These are phyloP conservation scores for Nebria salina DNA, from an alignment of 2,888 invertebrate species.

Conservation along the genomic window DNA sequence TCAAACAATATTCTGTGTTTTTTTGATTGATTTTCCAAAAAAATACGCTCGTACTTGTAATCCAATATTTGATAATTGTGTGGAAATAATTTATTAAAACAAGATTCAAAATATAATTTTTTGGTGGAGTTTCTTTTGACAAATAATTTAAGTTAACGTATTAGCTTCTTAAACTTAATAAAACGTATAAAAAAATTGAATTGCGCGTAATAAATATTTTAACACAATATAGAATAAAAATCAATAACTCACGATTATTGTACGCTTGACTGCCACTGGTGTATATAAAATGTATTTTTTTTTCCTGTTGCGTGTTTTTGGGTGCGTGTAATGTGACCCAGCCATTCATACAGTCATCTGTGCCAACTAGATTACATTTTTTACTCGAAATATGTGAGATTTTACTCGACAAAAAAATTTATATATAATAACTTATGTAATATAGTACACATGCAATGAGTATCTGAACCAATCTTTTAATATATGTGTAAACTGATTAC, in stretches of 20 bases:
- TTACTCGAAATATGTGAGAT: too few relatives aligned
- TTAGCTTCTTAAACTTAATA: not conserved
- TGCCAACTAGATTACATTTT: not conserved
- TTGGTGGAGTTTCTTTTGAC: not conserved
- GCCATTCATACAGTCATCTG: not conserved
- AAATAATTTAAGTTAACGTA: not conserved
- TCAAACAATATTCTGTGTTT: not conserved
- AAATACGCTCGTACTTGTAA: too few relatives aligned
- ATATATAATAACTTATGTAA: too few relatives aligned
- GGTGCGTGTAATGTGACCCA: not conserved
- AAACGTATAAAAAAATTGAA: not conserved
- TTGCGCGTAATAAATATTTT: not conserved
- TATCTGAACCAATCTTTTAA: too few relatives aligned
- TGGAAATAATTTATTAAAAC: too few relatives aligned
- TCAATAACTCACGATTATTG: not conserved
- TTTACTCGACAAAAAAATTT: too few relatives aligned
- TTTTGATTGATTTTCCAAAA: not conserved
- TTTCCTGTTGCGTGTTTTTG: not conserved
- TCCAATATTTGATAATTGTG: too few relatives aligned
- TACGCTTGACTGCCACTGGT: not conserved
- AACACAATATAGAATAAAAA: not conserved
- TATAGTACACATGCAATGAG: too few relatives aligned
- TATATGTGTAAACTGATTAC: too few relatives aligned
- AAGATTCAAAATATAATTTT: not conserved
- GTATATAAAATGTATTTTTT: not conserved